Percentiles rank a stretch among this genome's conserved stretches.
Conservation (phyloP, 2,888 invertebrate genomes). For the Phlogophora meticulosa region DNA sequence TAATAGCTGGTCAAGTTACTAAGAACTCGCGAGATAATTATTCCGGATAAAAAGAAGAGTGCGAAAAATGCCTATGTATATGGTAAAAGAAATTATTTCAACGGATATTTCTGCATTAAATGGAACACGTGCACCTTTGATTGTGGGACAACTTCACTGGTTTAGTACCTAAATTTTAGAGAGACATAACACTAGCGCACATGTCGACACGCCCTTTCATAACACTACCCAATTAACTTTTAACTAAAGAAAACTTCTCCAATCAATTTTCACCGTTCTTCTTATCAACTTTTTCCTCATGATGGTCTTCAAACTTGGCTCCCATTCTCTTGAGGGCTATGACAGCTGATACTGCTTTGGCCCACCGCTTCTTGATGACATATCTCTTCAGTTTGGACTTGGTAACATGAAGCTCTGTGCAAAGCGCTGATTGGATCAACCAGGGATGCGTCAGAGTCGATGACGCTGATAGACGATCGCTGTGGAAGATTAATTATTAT, state of each 20-base stretch:
- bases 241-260: slow-evolving; percentile 26
- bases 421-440: slow-evolving; percentile 93
- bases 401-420: slow-evolving; percentile 93
- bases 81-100: too few species aligned
- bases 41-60: too few species aligned
- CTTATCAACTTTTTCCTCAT: slow-evolving; percentile 67
- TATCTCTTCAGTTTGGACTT: slow-evolving; percentile 96
- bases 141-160: too few species aligned
- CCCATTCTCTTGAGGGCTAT: slow-evolving; percentile 97
- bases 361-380: slow-evolving; percentile 97
- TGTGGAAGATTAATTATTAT: slow-evolving; percentile 75
- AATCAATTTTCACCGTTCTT: slow-evolving; percentile 65
- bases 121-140: too few species aligned
- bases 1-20: too few species aligned
- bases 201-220: background rate
- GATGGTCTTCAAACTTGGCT: slow-evolving; percentile 92
- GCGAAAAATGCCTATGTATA: too few species aligned
- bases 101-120: too few species aligned
- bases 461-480: slow-evolving; percentile 93
- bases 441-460: slow-evolving; percentile 95
- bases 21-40: too few species aligned
- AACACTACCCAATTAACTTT: slow-evolving; percentile 43
- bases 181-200: too few species aligned
- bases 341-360: slow-evolving; percentile 97
- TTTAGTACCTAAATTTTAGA: too few species aligned